phyloP scores from a whole-genome alignment of 2,797 vertebrate genomes.

The Rhinophrynus dorsalis region DNA sequence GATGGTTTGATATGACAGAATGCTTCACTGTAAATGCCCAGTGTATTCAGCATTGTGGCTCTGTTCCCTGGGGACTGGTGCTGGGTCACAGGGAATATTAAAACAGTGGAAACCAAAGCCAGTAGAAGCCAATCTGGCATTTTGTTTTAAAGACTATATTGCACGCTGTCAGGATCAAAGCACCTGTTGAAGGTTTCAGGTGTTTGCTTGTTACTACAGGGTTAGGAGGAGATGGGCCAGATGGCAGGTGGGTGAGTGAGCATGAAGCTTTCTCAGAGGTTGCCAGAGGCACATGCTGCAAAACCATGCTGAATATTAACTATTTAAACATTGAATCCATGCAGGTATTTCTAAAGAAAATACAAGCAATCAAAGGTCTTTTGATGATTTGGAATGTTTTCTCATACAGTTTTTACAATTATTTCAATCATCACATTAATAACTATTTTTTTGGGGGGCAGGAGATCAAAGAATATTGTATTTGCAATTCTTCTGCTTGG shows the following conservation, averaged over 20 bases:
- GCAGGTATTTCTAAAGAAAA: background rate
- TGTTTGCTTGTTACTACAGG: conserved; percentile 44
- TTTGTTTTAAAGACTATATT: conserved; percentile 28
- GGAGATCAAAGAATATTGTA: too few relatives aligned
- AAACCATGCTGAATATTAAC: conserved; percentile 30
- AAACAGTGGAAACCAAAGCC: conserved; percentile 25
- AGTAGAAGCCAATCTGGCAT: conserved; percentile 34
- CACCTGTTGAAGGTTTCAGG: conserved; percentile 50
- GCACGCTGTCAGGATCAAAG: conserved; percentile 26
- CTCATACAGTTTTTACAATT: too few relatives aligned
- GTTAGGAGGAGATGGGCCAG: conserved; percentile 28
- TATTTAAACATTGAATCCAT: conserved; percentile 12
- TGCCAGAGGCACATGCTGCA: conserved; percentile 40
- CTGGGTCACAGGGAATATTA: conserved; percentile 42
- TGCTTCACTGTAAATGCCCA: conserved; percentile 8
- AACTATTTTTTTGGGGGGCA: too few relatives aligned
- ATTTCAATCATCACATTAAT: too few relatives aligned
- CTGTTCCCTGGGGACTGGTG: conserved; percentile 23
- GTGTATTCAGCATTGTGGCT: conserved; percentile 15
- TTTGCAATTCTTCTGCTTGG: too few relatives aligned
- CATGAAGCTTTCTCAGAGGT: conserved; percentile 31
- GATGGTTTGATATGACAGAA: conserved; percentile 16
- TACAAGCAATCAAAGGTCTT: conserved; percentile 19
- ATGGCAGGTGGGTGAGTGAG: conserved; percentile 52
- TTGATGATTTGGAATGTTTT: too few relatives aligned